A percentile compares a stretch with the other conserved stretches of the same genome.
Evolutionary conservation across 2,888 invertebrate species (phyloP).

Genomic region (Tetranychus piercei): DNA sequence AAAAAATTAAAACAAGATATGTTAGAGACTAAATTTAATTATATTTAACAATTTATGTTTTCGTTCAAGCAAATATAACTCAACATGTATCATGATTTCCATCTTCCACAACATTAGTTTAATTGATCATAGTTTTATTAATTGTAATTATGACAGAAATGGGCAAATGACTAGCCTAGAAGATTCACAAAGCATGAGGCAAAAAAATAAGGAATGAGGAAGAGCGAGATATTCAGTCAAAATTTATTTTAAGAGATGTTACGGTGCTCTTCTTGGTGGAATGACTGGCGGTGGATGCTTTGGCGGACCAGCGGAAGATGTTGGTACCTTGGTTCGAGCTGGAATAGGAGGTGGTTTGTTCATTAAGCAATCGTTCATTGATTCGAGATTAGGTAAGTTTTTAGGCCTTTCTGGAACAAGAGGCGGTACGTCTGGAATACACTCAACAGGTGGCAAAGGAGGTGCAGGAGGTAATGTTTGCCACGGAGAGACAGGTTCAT

Average conservation of each 20-base stretch:
- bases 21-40: neutral
- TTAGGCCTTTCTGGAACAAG: slow-evolving; percentile 16
- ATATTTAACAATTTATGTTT: neutral
- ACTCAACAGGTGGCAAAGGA: slow-evolving; percentile 19
- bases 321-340: slow-evolving; percentile 4
- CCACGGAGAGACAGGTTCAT: slow-evolving; percentile 13
- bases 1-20: neutral
- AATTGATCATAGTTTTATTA: neutral
- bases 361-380: neutral
- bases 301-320: slow-evolving; percentile 10
- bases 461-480: slow-evolving; percentile 15
- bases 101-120: neutral
- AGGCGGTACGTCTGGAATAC: slow-evolving; percentile 12
- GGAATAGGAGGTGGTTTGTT: slow-evolving; percentile 18
- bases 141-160: neutral
- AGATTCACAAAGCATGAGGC: neutral
- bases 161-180: neutral
- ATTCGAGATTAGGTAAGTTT: neutral
- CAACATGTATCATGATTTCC: neutral
- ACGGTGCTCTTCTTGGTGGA: slow-evolving; percentile 13
- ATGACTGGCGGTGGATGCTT: slow-evolving; percentile 12
- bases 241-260: neutral
- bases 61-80: neutral
- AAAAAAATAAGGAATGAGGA: neutral
- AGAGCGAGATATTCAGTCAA: neutral